Evolutionary conservation across 2,888 invertebrate genomes (phyloP).

Genomic region (Hypsopygia costalis): DNA sequence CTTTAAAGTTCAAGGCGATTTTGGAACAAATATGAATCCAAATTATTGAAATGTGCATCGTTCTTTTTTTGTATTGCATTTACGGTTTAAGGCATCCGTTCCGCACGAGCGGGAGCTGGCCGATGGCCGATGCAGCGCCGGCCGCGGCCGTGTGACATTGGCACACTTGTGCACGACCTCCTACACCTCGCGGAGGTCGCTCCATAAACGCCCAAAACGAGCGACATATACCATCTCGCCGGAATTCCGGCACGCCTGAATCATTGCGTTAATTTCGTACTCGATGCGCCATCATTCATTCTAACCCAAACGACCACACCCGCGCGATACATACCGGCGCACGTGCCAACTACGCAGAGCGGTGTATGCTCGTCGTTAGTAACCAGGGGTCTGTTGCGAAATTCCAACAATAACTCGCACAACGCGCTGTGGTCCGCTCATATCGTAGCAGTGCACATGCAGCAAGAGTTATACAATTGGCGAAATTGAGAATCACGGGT

Average conservation of each 20-base stretch:
- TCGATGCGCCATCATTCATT: constrained; percentile 43
- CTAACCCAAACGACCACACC: constrained; percentile 40
- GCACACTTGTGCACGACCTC: constrained; percentile 76
- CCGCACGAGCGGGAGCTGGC: constrained; percentile 59
- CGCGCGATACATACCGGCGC: constrained; percentile 41
- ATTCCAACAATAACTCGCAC: constrained; percentile 36
- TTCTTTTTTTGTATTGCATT: constrained; percentile 24
- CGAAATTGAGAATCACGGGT: constrained; percentile 48
- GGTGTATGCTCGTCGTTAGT: constrained; percentile 17
- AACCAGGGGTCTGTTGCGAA: constrained; percentile 31
- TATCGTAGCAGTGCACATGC: too few relatives aligned
- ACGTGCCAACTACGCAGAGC: constrained; percentile 57
- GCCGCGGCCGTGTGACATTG: constrained; percentile 62
- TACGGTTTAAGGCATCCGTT: constrained; percentile 43
- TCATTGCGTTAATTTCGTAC: constrained; percentile 56
- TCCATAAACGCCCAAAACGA: constrained; percentile 67
- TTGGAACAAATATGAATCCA: constrained; percentile 16
- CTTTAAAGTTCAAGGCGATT: neutral
- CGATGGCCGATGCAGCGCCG: constrained; percentile 38
- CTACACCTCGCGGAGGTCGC: constrained; percentile 64
- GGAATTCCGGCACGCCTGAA: constrained; percentile 71
- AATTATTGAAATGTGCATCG: constrained; percentile 10
- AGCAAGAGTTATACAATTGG: constrained; percentile 54
- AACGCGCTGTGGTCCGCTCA: too few relatives aligned
- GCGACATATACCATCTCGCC: constrained; percentile 50